These are phyloP conservation scores for Ischnura elegans DNA, from an alignment of 2,888 invertebrate genomes.

Conservation along the genomic window DNA sequence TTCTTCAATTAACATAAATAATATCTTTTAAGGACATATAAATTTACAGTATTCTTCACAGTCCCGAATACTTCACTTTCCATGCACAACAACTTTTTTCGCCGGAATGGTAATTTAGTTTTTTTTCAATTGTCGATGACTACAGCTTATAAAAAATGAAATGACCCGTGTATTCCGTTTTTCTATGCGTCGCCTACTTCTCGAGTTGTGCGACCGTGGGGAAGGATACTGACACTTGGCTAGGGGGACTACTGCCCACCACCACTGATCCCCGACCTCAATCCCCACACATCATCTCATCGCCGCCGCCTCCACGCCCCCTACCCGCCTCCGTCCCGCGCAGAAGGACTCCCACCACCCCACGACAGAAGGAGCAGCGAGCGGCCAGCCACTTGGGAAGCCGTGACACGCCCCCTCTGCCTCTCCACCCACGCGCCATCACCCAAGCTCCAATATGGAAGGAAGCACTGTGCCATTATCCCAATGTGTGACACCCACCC, in stretches of 20 bases:
- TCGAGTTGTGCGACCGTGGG: background rate
- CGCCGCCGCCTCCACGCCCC: background rate
- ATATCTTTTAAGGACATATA: no score
- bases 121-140: no score
- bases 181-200: no score
- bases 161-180: no score
- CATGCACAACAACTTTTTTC: no score
- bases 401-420: background rate
- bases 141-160: no score
- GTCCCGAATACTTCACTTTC: no score
- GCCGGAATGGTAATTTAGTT: no score
- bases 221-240: background rate
- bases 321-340: background rate
- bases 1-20: no score
- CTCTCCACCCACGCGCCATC: background rate
- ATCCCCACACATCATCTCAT: background rate
- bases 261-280: no score
- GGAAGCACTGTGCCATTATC: background rate
- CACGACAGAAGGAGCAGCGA: background rate
- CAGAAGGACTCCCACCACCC: background rate
- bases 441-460: background rate
- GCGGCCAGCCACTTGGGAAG: conserved; percentile 24
- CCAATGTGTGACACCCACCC: background rate
- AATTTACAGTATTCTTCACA: no score
- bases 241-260: background rate